phyloP scores from a whole-genome alignment of 2,888 invertebrate species.

The Xylophagus ater region DNA sequence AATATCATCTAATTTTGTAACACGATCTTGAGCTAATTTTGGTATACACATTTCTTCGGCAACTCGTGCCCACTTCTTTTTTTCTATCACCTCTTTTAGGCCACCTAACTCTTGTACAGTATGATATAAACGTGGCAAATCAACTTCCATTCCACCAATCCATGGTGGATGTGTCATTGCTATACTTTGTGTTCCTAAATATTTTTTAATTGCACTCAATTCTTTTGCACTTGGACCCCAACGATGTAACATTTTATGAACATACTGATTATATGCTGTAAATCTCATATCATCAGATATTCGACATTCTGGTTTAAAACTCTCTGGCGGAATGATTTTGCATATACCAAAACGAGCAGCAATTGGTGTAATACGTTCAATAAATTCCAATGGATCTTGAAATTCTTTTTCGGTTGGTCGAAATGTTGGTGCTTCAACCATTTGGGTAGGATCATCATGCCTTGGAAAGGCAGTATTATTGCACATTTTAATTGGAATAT shows the following conservation, averaged over 20 bases:
- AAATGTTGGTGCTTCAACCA: conserved; percentile 68
- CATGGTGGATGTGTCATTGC: conserved; percentile 63
- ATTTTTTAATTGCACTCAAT: conserved; percentile 71
- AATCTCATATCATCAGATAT: conserved; percentile 78
- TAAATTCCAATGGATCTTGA: conserved; percentile 73
- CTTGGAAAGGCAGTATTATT: conserved; percentile 42
- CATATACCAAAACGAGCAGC: conserved; percentile 79
- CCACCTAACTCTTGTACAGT: conserved; percentile 79
- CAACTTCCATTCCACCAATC: conserved; percentile 85
- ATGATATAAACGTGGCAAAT: conserved; percentile 73
- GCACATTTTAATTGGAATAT: conserved; percentile 36
- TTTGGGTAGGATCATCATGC: conserved; percentile 41
- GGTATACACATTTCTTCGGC: conserved; percentile 82
- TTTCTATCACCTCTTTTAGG: conserved; percentile 72
- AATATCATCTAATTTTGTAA: conserved; percentile 73
- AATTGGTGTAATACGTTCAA: conserved; percentile 62
- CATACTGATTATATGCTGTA: conserved; percentile 79
- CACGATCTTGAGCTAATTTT: conserved; percentile 65
- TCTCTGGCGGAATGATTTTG: conserved; percentile 70
- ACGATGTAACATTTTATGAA: conserved; percentile 73
- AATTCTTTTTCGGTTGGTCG: conserved; percentile 75
- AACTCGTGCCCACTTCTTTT: conserved; percentile 78
- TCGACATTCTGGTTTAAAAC: conserved; percentile 70
- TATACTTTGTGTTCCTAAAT: conserved; percentile 66
- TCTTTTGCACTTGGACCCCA: conserved; percentile 85